Percentiles rank a stretch among this genome's conserved stretches.
These are phyloP conservation scores for Tragelaphus scriptus DNA, from an alignment of 2,113 vertebrate species.

Conservation along the genomic window DNA sequence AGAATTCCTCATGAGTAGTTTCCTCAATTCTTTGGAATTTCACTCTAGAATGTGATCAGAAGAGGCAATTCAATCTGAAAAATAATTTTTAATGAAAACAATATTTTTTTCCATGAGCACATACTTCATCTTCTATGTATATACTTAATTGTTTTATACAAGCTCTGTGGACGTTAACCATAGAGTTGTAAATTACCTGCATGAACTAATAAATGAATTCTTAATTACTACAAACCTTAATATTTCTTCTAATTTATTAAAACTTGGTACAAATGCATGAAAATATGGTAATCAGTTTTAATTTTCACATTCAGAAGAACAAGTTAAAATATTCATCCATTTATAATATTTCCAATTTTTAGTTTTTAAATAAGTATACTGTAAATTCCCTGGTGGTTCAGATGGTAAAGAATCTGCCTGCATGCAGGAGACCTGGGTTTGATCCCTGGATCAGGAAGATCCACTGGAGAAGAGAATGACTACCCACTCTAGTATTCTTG, in stretches of 20 bases:
- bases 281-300: background rate
- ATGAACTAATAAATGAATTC: background rate
- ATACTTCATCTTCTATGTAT: background rate
- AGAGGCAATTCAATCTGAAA: slow-evolving; percentile 10
- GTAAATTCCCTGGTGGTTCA: background rate
- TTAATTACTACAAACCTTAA: background rate
- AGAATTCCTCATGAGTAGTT: slow-evolving; percentile 20
- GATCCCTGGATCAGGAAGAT: background rate
- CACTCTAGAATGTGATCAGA: slow-evolving; percentile 30
- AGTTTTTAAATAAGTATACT: background rate
- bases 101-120: background rate
- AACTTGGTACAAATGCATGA: background rate
- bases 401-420: background rate
- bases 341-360: background rate
- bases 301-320: background rate
- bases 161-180: background rate
- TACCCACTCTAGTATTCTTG: background rate
- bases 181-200: background rate
- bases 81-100: background rate
- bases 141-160: background rate
- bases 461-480: background rate
- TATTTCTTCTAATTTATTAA: background rate
- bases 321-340: background rate
- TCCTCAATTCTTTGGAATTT: slow-evolving; percentile 31
- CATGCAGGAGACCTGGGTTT: background rate